Evolutionary conservation across 1,140 invertebrate species (phyloP).

Genomic region (Cotesia vestalis): DNA sequence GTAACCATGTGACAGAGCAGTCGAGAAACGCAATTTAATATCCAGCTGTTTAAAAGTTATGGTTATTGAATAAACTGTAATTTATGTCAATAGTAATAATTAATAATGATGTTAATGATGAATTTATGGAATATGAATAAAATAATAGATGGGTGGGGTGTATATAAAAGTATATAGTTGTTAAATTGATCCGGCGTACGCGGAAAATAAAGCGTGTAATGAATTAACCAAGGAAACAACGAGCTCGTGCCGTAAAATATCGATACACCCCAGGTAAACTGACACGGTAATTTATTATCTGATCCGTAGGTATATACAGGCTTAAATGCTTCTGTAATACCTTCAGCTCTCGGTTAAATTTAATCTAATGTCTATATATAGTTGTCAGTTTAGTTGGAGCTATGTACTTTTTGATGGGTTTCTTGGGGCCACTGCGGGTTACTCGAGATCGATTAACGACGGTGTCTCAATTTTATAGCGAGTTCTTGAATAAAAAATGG

Average conservation of each 20-base stretch:
- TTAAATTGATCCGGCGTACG: no score
- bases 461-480: constrained; percentile 31
- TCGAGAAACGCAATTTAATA: no score
- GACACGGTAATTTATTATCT: constrained; percentile 37
- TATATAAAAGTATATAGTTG: background rate
- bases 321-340: background rate
- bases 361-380: background rate
- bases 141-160: no score
- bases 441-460: constrained; percentile 28
- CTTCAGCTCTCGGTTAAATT: constrained; percentile 1
- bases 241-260: constrained; percentile 19
- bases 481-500: no score
- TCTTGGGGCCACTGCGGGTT: constrained; percentile 9
- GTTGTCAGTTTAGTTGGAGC: background rate
- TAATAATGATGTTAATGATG: no score
- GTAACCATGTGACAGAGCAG: no score
- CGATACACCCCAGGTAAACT: constrained; percentile 16
- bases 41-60: no score
- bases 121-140: no score
- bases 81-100: no score
- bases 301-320: background rate
- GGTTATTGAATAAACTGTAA: no score
- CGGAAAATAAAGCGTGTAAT: constrained; percentile 24
- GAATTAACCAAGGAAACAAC: constrained; percentile 17
- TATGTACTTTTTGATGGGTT: constrained; percentile 8